These are phyloP conservation scores for Orius laevigatus DNA, from an alignment of 1,140 invertebrate species.

Conservation along the genomic window DNA sequence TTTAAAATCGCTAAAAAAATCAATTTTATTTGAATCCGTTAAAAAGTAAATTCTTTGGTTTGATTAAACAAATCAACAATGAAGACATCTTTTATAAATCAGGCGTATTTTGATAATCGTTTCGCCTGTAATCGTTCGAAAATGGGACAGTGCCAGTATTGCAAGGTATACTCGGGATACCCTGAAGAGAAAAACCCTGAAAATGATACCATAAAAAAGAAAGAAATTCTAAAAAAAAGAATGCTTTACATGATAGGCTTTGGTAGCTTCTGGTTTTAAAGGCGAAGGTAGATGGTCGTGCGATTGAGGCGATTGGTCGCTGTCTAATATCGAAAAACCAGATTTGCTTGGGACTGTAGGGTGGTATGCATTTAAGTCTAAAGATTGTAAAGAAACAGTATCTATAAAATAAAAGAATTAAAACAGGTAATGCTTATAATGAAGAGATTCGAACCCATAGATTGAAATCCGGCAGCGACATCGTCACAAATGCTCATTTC, in stretches of 20 bases:
- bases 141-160: slow-evolving; percentile 34
- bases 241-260: slow-evolving; percentile 27
- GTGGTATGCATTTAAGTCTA: slow-evolving; percentile 18
- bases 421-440: background rate
- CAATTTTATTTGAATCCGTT: too few species aligned
- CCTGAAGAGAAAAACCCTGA: slow-evolving; percentile 48
- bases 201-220: slow-evolving; percentile 38
- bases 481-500: slow-evolving; percentile 9
- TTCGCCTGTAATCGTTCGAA: background rate
- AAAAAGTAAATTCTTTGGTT: too few species aligned
- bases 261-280: slow-evolving; percentile 16
- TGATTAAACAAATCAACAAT: too few species aligned
- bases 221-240: slow-evolving; percentile 33
- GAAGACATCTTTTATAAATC: too few species aligned
- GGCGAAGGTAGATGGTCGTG: slow-evolving; percentile 16
- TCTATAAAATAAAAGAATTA: slow-evolving; percentile 16
- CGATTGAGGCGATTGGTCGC: slow-evolving; percentile 14
- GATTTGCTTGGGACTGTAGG: slow-evolving; percentile 13
- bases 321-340: slow-evolving; percentile 19
- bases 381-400: slow-evolving; percentile 21
- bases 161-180: slow-evolving; percentile 56
- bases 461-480: slow-evolving; percentile 14
- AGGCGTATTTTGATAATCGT: background rate
- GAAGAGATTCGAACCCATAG: slow-evolving; percentile 6
- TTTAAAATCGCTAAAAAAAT: too few species aligned